These are phyloP conservation scores for Drosophila aff. DNA, from an alignment of 1,140 invertebrate genomes.

Conservation along the genomic window DNA sequence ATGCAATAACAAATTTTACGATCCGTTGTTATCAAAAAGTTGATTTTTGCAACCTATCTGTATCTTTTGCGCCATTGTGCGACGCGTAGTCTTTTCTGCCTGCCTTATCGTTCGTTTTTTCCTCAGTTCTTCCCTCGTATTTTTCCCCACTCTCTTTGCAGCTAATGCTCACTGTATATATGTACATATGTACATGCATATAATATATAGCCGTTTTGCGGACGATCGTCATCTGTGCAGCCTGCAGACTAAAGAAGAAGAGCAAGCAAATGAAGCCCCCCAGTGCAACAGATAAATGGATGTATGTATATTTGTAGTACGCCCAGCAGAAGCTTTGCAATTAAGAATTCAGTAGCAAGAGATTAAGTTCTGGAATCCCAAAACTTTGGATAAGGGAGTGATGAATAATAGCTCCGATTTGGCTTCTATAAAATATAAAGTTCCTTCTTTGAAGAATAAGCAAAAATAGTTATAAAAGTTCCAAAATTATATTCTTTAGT, in stretches of 20 bases:
- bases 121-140: slow-evolving; percentile 12
- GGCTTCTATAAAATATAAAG: not conserved
- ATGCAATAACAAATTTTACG: too few species aligned
- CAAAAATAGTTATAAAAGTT: too few species aligned
- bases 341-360: slow-evolving; percentile 29
- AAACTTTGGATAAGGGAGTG: too few species aligned
- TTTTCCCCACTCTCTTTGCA: slow-evolving; percentile 16
- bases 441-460: not conserved
- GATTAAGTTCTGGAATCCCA: slow-evolving; percentile 4
- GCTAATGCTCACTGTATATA: slow-evolving; percentile 27
- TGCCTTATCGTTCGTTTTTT: slow-evolving; percentile 58
- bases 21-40: too few species aligned
- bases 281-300: slow-evolving; percentile 10
- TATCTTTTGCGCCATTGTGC: too few species aligned
- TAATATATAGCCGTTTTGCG: slow-evolving; percentile 14
- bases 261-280: slow-evolving; percentile 19
- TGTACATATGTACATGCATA: not conserved
- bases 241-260: slow-evolving; percentile 19
- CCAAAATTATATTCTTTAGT: not conserved
- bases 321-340: slow-evolving; percentile 3
- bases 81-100: slow-evolving; percentile 15
- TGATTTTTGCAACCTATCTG: too few species aligned
- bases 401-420: not conserved
- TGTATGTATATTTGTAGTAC: not conserved
- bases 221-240: slow-evolving; percentile 48